A percentile compares a stretch with the other conserved stretches of the same genome.
Conservation (phyloP, 2,888 invertebrate genomes). For the Oithona nana region DNA sequence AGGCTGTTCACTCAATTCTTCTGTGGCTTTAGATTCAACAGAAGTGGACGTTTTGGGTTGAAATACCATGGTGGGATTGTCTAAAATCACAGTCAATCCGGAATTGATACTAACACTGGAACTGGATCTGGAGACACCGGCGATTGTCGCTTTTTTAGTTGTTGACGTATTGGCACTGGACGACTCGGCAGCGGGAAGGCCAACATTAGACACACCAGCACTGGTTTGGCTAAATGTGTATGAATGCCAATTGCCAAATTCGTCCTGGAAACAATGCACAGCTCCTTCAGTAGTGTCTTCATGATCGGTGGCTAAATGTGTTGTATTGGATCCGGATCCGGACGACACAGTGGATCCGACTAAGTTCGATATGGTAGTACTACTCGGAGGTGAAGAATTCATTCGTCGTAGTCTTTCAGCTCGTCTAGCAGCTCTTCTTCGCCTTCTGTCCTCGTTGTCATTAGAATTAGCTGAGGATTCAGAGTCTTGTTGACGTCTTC, state of each 20-base stretch:
- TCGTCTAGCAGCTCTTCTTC: background rate
- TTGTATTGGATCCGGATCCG: background rate
- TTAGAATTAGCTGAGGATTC: background rate
- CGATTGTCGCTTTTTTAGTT: background rate
- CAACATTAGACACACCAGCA: conserved; percentile 25
- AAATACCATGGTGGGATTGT: conserved; percentile 24
- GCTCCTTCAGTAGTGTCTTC: conserved; percentile 65
- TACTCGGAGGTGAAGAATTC: background rate
- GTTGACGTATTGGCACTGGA: background rate
- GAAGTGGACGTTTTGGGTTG: conserved; percentile 17
- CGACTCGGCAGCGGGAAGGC: conserved; percentile 5
- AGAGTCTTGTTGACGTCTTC: background rate
- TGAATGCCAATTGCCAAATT: conserved; percentile 66
- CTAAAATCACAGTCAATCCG: conserved; percentile 29
- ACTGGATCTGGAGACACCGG: conserved; percentile 18
- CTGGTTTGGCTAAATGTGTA: conserved; percentile 67
- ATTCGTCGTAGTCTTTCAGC: background rate
- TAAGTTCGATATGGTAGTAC: too few relatives aligned
- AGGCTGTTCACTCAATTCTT: conserved; percentile 12
- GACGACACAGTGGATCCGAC: too few relatives aligned
- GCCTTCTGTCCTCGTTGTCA: background rate
- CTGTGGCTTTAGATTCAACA: background rate
- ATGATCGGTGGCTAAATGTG: conserved; percentile 54
- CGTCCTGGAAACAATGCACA: conserved; percentile 66
- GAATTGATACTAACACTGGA: conserved; percentile 24